These are phyloP conservation scores for Heterodera schachtii DNA, from an alignment of 1,140 invertebrate genomes.

Conservation along the genomic window DNA sequence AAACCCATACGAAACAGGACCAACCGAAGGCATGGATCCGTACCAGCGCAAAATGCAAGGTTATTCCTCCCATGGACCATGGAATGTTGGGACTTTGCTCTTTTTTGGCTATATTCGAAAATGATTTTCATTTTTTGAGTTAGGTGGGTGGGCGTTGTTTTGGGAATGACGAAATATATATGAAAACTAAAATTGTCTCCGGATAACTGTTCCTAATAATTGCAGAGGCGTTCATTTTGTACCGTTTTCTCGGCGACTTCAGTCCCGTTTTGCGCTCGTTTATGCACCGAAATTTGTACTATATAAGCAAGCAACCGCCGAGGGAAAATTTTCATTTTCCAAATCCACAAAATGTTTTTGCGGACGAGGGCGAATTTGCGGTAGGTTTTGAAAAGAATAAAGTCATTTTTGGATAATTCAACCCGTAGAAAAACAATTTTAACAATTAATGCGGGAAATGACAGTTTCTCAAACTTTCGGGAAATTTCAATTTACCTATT, in stretches of 20 bases:
- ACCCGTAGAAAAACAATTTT: too few relatives aligned
- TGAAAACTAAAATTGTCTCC: too few relatives aligned
- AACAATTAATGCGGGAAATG: too few relatives aligned
- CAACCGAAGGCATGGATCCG: not conserved
- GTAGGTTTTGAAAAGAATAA: not conserved
- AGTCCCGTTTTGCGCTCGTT: constrained; percentile 18
- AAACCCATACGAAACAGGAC: not conserved
- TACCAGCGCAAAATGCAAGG: constrained; percentile 24
- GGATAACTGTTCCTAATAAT: not conserved
- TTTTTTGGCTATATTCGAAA: not conserved
- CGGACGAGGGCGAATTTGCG: not conserved
- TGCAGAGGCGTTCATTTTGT: constrained; percentile 14
- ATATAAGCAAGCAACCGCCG: not conserved
- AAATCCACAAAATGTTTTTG: not conserved
- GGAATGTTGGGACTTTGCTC: not conserved
- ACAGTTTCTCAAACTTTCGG: too few relatives aligned
- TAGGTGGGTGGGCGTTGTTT: not conserved
- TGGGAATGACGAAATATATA: too few relatives aligned
- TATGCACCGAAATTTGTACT: constrained; percentile 23
- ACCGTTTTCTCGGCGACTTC: constrained; percentile 16
- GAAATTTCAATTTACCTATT: too few relatives aligned
- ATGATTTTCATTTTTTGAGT: not conserved
- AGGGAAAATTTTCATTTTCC: not conserved
- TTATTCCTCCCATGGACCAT: not conserved
- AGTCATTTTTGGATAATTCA: too few relatives aligned